phyloP scores from a whole-genome alignment of 1,140 invertebrate species.

The Wasmannia auropunctata region DNA sequence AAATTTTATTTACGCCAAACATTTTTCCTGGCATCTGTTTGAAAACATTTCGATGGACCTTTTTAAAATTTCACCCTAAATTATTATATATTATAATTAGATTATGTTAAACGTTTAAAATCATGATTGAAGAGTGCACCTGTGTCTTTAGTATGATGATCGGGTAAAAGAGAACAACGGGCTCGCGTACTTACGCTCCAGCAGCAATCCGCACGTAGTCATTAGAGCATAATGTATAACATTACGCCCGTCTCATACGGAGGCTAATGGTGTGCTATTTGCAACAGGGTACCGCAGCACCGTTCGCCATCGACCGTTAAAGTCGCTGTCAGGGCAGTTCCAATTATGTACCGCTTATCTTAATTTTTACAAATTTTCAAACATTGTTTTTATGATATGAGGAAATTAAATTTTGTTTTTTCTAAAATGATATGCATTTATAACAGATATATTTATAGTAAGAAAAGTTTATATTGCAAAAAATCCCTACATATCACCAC shows the following conservation, averaged over 20 bases:
- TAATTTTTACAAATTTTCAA: conserved; percentile 11
- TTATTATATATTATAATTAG: conserved; percentile 16
- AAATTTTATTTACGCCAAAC: not conserved
- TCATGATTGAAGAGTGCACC: not conserved
- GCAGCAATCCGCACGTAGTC: conserved; percentile 70
- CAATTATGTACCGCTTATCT: not conserved
- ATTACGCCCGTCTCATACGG: conserved; percentile 70
- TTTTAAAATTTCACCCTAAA: not conserved
- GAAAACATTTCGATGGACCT: not conserved
- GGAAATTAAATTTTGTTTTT: not conserved
- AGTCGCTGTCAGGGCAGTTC: conserved; percentile 18
- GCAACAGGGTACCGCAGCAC: conserved; percentile 60
- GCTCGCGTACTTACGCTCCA: conserved; percentile 59
- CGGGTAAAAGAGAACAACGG: conserved; percentile 67
- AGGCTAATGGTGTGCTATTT: conserved; percentile 72
- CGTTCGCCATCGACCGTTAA: conserved; percentile 28
- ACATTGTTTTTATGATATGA: conserved; percentile 1
- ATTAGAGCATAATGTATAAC: conserved; percentile 76
- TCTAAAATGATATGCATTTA: too few relatives aligned
- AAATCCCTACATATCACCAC: not conserved
- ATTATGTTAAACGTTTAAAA: not conserved
- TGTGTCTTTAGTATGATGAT: conserved; percentile 55
- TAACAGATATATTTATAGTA: not conserved
- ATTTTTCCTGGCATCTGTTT: not conserved
- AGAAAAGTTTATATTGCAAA: not conserved